A percentile compares a stretch with the other conserved stretches of the same genome.
Evolutionary conservation across 2,113 vertebrate genomes (phyloP).

Genomic region (Chiloscyllium plagiosum): DNA sequence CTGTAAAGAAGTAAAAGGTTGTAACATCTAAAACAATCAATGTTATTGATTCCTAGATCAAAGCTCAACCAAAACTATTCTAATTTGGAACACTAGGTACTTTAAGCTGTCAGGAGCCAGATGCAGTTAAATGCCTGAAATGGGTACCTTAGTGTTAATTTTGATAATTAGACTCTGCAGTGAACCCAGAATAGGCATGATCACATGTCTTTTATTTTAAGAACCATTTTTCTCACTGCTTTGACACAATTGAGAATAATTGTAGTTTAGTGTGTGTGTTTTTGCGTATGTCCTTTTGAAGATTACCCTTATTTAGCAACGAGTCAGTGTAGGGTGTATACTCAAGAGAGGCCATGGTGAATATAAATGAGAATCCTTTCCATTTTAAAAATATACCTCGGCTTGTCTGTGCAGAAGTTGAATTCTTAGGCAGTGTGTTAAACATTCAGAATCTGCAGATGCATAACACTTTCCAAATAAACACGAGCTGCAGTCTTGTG

Average conservation of each 20-base stretch:
- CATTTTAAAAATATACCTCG: background rate
- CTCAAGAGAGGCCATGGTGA: background rate
- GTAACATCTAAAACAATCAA: background rate
- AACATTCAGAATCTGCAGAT: background rate
- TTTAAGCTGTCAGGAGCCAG: background rate
- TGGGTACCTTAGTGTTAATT: background rate
- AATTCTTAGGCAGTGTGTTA: background rate
- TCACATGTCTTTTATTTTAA: conserved; percentile 7
- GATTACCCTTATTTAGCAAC: background rate
- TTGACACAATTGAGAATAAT: background rate
- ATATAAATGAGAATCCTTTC: background rate
- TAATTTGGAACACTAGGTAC: background rate
- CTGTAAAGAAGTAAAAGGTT: background rate
- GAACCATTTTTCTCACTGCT: background rate
- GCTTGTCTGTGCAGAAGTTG: background rate
- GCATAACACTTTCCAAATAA: background rate
- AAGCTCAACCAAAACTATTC: background rate
- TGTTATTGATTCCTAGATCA: background rate
- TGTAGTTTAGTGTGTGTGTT: background rate
- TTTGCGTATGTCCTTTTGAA: background rate
- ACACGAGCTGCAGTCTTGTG: background rate
- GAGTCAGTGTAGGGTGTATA: background rate
- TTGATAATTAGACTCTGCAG: background rate
- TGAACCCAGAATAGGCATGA: background rate
- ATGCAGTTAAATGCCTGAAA: background rate